A percentile compares a stretch with the other conserved stretches of the same genome.
Conservation (phyloP, 2,113 vertebrate genomes). For the Bubo bubo region DNA sequence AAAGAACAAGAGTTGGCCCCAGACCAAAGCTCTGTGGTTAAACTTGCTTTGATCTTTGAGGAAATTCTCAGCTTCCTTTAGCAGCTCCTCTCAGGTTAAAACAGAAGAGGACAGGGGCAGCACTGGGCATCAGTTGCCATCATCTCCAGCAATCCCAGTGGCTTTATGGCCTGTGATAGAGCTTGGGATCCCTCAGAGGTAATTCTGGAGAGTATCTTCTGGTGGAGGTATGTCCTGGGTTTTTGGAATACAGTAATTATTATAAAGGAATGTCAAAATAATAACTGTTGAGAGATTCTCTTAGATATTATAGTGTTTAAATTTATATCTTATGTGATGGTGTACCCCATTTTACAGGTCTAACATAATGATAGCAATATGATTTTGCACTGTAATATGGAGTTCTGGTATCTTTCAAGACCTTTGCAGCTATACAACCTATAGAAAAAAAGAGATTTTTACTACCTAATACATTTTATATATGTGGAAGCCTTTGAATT, state of each 20-base stretch:
- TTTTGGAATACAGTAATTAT: not conserved
- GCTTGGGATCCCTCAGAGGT: not conserved
- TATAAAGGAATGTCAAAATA: not conserved
- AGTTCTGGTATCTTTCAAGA: not conserved
- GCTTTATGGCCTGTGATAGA: not conserved
- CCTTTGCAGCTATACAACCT: not conserved
- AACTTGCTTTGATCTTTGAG: not conserved
- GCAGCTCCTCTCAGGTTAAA: not conserved
- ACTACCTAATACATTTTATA: fast-evolving
- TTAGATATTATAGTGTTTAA: not conserved
- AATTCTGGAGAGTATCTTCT: not conserved
- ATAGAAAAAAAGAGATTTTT: not conserved
- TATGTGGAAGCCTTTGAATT: not conserved
- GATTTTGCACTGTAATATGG: not conserved
- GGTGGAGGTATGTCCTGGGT: not conserved
- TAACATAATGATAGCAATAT: not conserved
- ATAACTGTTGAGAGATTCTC: not conserved
- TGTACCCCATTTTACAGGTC: not conserved
- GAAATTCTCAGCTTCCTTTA: not conserved
- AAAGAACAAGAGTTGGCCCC: not conserved
- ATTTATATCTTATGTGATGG: not conserved
- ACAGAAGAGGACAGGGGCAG: not conserved
- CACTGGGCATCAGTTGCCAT: not conserved
- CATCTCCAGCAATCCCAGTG: not conserved
- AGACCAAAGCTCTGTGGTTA: not conserved